Base-by-base conservation (phyloP, 2,797 vertebrate genomes). In the Octomys mimax region DNA sequence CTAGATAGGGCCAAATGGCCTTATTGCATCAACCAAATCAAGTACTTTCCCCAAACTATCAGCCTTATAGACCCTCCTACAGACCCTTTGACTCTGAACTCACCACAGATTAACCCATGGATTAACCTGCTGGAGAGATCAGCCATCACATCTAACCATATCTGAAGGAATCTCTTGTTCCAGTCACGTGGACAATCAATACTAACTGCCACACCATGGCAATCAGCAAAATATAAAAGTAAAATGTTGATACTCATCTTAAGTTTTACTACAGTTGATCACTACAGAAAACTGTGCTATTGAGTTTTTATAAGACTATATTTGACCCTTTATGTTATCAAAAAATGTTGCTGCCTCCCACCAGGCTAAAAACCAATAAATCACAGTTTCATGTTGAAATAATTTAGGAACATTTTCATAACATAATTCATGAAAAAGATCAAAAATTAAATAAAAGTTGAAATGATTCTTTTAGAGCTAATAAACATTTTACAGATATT, bases 381-480 rank as follows among this genome's bases (percentile, higher is more conserved):
- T 33, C 19, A 64, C 2, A 91, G 71, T 36, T 19, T 0, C 11
- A 36, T 70, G 61, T 36, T 77, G 36, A 92, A 93, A 78, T 77
- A 0, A 93, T 75, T 31, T n/a, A 73, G 91, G n/a, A 73, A 4
- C 0, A 22, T 39, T 52, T 70, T 82, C 59, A 81, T 94, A 75
- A 77, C 0, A 39, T 2, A 68, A 9, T 87, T 3, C 0, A 77
- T 70, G 5, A 28, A 91, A 91, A 70, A 54, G 2, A 87, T 83
- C 0, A 87, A 42, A 28, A 91, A 70, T 64, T 73, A 91, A n/a
- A 52, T 52, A 82, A 77, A 61, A 33, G 3, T 10, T 73, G 39
- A 85, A 84, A 12, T 21, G 21, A 88, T 73, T 52, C 57, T 93
- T 92, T 91, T 70, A 91, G 10, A 93, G 8, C 33, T 57, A 89